Evolutionary conservation across 2,888 invertebrate genomes (phyloP).

Genomic region (Limnephilus auricula): DNA sequence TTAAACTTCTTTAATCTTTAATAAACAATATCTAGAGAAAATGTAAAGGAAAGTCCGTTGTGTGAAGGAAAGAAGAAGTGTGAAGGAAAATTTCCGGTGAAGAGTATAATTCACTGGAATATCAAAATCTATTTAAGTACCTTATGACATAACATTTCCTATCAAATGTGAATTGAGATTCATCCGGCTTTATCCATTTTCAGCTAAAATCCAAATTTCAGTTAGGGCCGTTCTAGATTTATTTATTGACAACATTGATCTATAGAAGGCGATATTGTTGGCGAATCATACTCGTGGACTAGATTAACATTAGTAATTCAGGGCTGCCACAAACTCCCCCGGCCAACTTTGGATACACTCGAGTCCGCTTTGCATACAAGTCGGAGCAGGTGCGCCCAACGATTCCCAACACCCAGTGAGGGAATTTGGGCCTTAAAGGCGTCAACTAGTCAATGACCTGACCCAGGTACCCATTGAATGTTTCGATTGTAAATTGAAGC

Average conservation of each 20-base stretch:
- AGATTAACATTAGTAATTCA: conserved; percentile 60
- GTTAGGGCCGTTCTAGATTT: conserved; percentile 35
- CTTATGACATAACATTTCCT: background rate
- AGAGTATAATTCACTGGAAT: background rate
- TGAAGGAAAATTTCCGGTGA: background rate
- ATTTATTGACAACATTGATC: conserved; percentile 53
- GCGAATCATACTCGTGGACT: conserved; percentile 43
- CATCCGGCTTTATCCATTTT: background rate
- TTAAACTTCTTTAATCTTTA: too few relatives aligned
- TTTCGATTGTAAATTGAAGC: conserved; percentile 51
- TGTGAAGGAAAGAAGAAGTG: too few relatives aligned
- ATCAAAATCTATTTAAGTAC: background rate
- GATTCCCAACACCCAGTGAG: conserved; percentile 48
- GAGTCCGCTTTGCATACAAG: conserved; percentile 55
- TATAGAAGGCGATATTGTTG: conserved; percentile 26
- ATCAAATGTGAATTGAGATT: conserved; percentile 26
- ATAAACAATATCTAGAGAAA: too few relatives aligned
- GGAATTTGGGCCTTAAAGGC: conserved; percentile 60
- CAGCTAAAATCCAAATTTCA: conserved; percentile 21
- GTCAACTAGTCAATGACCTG: conserved; percentile 56
- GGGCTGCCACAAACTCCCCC: conserved; percentile 45
- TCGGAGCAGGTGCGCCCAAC: conserved; percentile 63
- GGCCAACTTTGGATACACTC: conserved; percentile 50
- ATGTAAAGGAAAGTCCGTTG: too few relatives aligned
- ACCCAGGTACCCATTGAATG: conserved; percentile 7